Evolutionary conservation across 2,888 invertebrate genomes (phyloP).

Genomic region (Tetragnatha montana): DNA sequence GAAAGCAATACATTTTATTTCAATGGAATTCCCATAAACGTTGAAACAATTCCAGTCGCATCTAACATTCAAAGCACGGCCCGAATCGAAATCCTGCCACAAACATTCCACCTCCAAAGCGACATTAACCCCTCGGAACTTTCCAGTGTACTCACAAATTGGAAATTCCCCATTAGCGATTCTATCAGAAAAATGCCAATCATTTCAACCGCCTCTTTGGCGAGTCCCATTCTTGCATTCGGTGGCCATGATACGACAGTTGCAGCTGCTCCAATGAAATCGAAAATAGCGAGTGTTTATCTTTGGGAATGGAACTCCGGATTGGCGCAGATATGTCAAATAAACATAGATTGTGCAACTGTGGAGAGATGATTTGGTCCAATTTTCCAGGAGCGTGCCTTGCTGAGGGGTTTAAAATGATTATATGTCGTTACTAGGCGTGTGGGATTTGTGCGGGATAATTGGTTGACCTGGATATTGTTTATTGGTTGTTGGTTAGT

Average conservation of each 20-base stretch:
- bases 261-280: slow-evolving; percentile 18
- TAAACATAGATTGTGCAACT: background rate
- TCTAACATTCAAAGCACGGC: background rate
- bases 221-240: background rate
- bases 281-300: slow-evolving; percentile 16
- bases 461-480: background rate
- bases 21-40: too few species aligned
- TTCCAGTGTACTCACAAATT: background rate
- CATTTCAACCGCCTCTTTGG: background rate
- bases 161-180: background rate
- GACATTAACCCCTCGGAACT: background rate
- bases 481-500: background rate
- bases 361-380: slow-evolving; percentile 3
- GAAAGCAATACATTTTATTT: too few species aligned
- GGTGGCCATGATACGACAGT: slow-evolving; percentile 10
- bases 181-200: slow-evolving; percentile 20
- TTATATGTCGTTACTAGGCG: background rate
- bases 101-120: background rate
- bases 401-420: slow-evolving; percentile 3
- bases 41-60: too few species aligned
- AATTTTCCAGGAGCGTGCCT: slow-evolving; percentile 9
- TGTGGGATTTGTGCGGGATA: background rate
- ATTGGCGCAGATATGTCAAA: background rate
- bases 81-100: background rate
- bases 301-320: slow-evolving; percentile 6